phyloP scores from a whole-genome alignment of 2,888 invertebrate genomes.

The Rhimphoctona megacephalus region DNA sequence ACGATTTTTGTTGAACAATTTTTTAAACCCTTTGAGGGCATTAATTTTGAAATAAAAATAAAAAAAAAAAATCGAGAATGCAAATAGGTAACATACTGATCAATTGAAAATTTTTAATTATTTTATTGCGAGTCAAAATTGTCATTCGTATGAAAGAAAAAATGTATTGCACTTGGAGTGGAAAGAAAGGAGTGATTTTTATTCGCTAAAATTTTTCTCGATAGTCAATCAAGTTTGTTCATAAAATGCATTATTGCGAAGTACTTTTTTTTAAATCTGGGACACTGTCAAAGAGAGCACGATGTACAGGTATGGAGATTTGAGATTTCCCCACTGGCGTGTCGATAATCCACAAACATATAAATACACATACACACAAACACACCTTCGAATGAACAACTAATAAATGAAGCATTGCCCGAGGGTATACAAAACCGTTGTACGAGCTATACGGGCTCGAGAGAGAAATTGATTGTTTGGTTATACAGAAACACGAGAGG shows the following conservation, averaged over 20 bases:
- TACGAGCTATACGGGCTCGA: conserved; percentile 13
- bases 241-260: not conserved
- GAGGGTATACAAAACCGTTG: conserved; percentile 13
- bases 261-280: not conserved
- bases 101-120: not conserved
- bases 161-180: not conserved
- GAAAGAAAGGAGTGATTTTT: not conserved
- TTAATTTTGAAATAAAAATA: no score
- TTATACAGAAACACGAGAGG: not conserved
- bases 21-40: not conserved
- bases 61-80: not conserved
- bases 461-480: conserved; percentile 24
- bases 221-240: not conserved
- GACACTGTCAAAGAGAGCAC: not conserved
- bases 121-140: not conserved
- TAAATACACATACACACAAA: conserved; percentile 1
- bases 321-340: conserved; percentile 37
- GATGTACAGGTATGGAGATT: conserved; percentile 34
- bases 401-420: conserved; percentile 52
- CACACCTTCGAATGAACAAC: conserved; percentile 55
- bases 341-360: conserved; percentile 52
- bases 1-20: not conserved
- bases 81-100: not conserved
- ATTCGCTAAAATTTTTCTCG: no score
- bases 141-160: not conserved